These are phyloP conservation scores for Keiferia lycopersicella DNA, from an alignment of 2,888 invertebrate species.

Conservation along the genomic window DNA sequence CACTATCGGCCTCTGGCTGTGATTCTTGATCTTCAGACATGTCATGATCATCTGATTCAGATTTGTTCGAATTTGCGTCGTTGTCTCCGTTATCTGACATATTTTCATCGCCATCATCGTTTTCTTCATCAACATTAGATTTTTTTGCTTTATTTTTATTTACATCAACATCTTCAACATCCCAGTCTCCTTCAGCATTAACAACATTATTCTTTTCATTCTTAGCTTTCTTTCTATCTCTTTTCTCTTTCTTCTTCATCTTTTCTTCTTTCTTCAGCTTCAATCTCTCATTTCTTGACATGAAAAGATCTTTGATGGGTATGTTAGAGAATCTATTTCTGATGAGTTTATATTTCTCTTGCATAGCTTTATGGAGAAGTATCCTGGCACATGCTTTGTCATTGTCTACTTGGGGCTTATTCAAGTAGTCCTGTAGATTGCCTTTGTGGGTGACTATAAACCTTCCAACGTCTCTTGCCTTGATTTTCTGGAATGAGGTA, in stretches of 20 bases:
- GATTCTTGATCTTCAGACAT: conserved; percentile 23
- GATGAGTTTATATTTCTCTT: conserved; percentile 65
- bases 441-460: conserved; percentile 69
- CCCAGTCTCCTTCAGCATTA: conserved; percentile 59
- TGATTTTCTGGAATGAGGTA: conserved; percentile 66
- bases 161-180: conserved; percentile 51
- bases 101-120: conserved; percentile 30
- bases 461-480: conserved; percentile 65
- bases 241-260: conserved; percentile 61
- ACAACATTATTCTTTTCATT: conserved; percentile 37
- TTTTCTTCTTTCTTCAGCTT: conserved; percentile 68
- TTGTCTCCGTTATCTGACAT: conserved; percentile 34
- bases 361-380: conserved; percentile 64
- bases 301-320: conserved; percentile 67
- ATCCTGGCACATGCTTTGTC: conserved; percentile 70
- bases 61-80: conserved; percentile 22
- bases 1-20: conserved; percentile 20
- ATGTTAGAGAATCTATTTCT: conserved; percentile 62
- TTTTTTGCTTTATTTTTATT: conserved; percentile 22
- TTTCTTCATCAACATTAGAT: background rate
- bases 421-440: conserved; percentile 58
- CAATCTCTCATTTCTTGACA: conserved; percentile 68
- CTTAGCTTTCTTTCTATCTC: conserved; percentile 43
- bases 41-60: conserved; percentile 29
- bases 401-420: conserved; percentile 61